A percentile compares a stretch with the other conserved stretches of the same genome.
phyloP scores from a whole-genome alignment of 2,888 invertebrate genomes.

The Sarcophaga caerulescens region DNA sequence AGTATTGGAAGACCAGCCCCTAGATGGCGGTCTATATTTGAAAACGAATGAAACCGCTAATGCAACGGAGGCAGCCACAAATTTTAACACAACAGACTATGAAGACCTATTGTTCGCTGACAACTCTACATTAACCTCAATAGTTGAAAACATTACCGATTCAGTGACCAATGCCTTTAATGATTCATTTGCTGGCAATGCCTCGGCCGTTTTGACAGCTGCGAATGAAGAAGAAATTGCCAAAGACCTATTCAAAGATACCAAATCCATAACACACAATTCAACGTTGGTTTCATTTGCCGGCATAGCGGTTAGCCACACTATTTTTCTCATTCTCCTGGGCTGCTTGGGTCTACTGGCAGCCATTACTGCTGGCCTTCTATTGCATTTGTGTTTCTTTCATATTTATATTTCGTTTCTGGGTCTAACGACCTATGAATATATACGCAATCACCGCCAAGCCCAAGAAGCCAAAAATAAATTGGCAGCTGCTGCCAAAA shows the following conservation, averaged over 20 bases:
- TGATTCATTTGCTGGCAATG: slow-evolving; percentile 54
- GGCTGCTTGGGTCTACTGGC: slow-evolving; percentile 86
- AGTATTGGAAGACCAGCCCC: slow-evolving; percentile 54
- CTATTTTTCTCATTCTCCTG: slow-evolving; percentile 84
- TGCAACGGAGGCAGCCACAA: slow-evolving; percentile 2
- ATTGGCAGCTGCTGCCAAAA: slow-evolving; percentile 64
- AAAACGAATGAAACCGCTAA: slow-evolving; percentile 44
- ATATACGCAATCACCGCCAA: slow-evolving; percentile 84
- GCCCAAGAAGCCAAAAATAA: slow-evolving; percentile 76
- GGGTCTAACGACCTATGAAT: slow-evolving; percentile 95
- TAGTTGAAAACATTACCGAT: slow-evolving; percentile 41
- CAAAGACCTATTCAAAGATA: slow-evolving; percentile 27
- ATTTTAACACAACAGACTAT: slow-evolving; percentile 38
- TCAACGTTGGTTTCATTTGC: slow-evolving; percentile 69
- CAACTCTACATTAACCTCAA: slow-evolving; percentile 17
- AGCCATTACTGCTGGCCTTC: slow-evolving; percentile 88
- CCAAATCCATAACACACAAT: slow-evolving; percentile 11
- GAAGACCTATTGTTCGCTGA: slow-evolving; percentile 37
- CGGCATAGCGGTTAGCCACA: slow-evolving; percentile 82
- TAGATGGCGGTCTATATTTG: slow-evolving; percentile 70
- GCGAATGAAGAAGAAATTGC: background rate
- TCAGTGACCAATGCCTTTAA: slow-evolving; percentile 27
- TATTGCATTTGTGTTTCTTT: slow-evolving; percentile 92
- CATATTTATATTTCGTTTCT: slow-evolving; percentile 92
- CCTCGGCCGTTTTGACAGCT: slow-evolving; percentile 15